phyloP scores from a whole-genome alignment of 2,797 vertebrate species.

The Poeciliopsis paucimaculata region DNA sequence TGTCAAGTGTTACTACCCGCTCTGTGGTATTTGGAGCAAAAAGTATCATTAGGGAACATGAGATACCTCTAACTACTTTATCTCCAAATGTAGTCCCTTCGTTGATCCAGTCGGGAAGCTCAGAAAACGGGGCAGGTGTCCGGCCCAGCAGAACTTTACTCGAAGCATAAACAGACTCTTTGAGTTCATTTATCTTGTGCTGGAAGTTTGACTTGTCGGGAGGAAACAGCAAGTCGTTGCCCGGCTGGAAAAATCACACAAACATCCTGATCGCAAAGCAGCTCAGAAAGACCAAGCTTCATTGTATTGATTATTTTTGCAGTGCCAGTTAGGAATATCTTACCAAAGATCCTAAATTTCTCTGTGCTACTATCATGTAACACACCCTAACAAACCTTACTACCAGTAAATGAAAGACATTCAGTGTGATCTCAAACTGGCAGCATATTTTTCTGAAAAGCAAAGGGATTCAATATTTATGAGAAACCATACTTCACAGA shows the following conservation, averaged over 20 bases:
- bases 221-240: slow-evolving; percentile 77
- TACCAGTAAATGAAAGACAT: not conserved
- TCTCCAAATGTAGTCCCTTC: slow-evolving; percentile 82
- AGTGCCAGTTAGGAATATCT: not conserved
- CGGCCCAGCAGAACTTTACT: slow-evolving; percentile 79
- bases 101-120: slow-evolving; percentile 77
- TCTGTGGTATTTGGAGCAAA: not conserved
- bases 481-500: not conserved
- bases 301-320: not conserved
- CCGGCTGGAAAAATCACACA: slow-evolving; percentile 61
- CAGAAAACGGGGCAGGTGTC: slow-evolving; percentile 71
- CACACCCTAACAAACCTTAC: not conserved
- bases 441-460: not conserved
- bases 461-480: not conserved
- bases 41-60: not conserved
- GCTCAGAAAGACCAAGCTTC: not conserved
- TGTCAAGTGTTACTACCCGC: too few relatives aligned
- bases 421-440: not conserved
- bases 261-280: not conserved
- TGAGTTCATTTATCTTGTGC: slow-evolving; percentile 80
- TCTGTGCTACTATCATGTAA: not conserved
- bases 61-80: slow-evolving; percentile 76
- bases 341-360: not conserved
- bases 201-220: slow-evolving; percentile 80
- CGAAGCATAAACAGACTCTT: slow-evolving; percentile 80